Conservation (phyloP, 2,113 vertebrate genomes). For the Seriola aureovittata region DNA sequence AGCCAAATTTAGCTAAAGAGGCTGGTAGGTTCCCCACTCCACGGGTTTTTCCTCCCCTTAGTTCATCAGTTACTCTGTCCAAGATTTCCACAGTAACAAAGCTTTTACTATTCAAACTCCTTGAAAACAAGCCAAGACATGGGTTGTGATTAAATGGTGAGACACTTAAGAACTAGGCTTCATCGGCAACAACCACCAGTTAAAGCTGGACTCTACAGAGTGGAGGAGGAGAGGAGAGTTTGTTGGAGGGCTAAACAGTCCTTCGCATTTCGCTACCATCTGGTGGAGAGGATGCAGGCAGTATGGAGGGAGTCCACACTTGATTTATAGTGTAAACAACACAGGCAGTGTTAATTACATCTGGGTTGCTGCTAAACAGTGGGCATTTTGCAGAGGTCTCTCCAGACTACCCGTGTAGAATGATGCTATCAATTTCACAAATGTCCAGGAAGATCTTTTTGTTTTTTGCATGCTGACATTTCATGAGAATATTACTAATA, state of each 20-base stretch:
- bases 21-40: slow-evolving; percentile 27
- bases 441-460: not conserved
- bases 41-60: not conserved
- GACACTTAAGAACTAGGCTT: slow-evolving; percentile 12
- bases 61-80: slow-evolving; percentile 13
- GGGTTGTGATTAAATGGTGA: slow-evolving; percentile 19
- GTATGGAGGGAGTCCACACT: slow-evolving; percentile 49
- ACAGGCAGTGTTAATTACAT: slow-evolving; percentile 71
- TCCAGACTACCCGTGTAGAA: slow-evolving; percentile 8
- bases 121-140: slow-evolving; percentile 28
- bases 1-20: slow-evolving; percentile 52
- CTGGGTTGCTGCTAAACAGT: slow-evolving; percentile 49
- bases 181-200: not conserved
- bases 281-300: slow-evolving; percentile 49
- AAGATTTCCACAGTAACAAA: slow-evolving; percentile 19
- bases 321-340: slow-evolving; percentile 69
- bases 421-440: slow-evolving; percentile 3
- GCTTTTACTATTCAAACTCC: slow-evolving; percentile 4
- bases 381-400: slow-evolving; percentile 40
- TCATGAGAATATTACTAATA: not conserved
- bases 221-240: slow-evolving; percentile 23
- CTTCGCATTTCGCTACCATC: slow-evolving; percentile 54
- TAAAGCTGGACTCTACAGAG: slow-evolving; percentile 2
- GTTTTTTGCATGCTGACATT: not conserved
- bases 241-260: slow-evolving; percentile 36